Evolutionary conservation across 2,888 invertebrate genomes (phyloP).

Genomic region (Agrotis ipsilon): DNA sequence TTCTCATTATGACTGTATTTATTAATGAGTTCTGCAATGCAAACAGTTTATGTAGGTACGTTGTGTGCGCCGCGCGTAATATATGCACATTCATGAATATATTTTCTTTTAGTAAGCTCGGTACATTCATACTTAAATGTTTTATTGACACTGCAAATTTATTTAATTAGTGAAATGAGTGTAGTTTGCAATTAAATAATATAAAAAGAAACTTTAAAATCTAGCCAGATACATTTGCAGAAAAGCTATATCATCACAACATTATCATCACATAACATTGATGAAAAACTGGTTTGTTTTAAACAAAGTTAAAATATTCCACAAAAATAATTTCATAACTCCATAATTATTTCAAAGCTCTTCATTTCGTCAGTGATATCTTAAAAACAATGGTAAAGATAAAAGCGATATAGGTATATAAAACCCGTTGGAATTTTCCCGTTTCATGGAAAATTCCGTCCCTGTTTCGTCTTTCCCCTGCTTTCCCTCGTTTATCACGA

Average conservation of each 20-base stretch:
- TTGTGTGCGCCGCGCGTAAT: constrained; percentile 4
- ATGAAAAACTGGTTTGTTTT: constrained; percentile 2
- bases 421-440: background rate
- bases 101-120: constrained; percentile 19
- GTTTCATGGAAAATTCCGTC: background rate
- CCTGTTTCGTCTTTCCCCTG: background rate
- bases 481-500: constrained; percentile 12
- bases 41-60: constrained; percentile 6
- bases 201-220: background rate
- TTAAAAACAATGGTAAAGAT: background rate
- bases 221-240: no score
- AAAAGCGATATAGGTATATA: background rate
- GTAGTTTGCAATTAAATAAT: background rate
- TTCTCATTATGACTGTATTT: constrained; percentile 25
- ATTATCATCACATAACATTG: background rate
- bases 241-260: background rate
- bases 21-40: constrained; percentile 28
- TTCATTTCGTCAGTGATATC: constrained; percentile 2
- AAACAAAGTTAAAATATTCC: constrained; percentile 12
- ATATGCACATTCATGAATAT: constrained; percentile 33
- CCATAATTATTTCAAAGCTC: constrained; percentile 7
- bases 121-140: constrained; percentile 2
- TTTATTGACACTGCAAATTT: constrained; percentile 4
- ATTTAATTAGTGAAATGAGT: background rate
- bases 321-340: constrained; percentile 17